Evolutionary conservation across 2,888 invertebrate genomes (phyloP).

Genomic region (Microctonus aethiopoides): DNA sequence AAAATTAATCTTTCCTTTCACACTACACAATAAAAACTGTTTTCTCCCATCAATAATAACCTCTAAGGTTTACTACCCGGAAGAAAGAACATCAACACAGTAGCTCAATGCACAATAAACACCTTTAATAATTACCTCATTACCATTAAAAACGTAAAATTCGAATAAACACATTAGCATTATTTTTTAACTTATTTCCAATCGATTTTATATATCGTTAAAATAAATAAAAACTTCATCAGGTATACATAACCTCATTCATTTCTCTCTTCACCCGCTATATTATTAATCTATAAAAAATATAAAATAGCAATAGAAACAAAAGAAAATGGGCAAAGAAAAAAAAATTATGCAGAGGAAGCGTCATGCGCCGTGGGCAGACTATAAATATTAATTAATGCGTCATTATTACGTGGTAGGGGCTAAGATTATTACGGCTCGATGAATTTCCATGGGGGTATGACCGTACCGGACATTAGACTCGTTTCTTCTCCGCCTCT

Average conservation of each 20-base stretch:
- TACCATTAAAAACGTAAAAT: constrained; percentile 8
- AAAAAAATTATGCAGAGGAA: constrained; percentile 41
- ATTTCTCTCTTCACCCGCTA: no score
- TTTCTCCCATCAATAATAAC: background rate
- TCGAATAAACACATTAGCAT: constrained; percentile 13
- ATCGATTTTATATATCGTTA: constrained; percentile 7
- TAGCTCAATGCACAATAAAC: constrained; percentile 27
- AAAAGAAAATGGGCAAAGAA: constrained; percentile 33
- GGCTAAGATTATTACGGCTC: constrained; percentile 47
- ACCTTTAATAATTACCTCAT: constrained; percentile 31
- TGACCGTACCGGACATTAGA: constrained; percentile 31
- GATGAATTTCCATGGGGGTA: constrained; percentile 46
- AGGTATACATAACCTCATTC: background rate
- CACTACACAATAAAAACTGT: no score
- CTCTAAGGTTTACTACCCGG: background rate
- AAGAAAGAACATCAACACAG: constrained; percentile 7
- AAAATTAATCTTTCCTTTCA: no score
- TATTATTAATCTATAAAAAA: background rate
- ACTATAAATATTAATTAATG: constrained; percentile 66
- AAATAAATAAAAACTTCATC: background rate
- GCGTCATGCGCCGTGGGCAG: constrained; percentile 54
- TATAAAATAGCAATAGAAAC: background rate
- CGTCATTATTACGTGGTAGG: constrained; percentile 51
- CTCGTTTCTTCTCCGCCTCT: constrained; percentile 13
- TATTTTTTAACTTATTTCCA: background rate